A percentile compares a stretch with the other conserved stretches of the same genome.
These are phyloP conservation scores for Opisthograptis luteolata DNA, from an alignment of 2,888 invertebrate species.

Conservation along the genomic window DNA sequence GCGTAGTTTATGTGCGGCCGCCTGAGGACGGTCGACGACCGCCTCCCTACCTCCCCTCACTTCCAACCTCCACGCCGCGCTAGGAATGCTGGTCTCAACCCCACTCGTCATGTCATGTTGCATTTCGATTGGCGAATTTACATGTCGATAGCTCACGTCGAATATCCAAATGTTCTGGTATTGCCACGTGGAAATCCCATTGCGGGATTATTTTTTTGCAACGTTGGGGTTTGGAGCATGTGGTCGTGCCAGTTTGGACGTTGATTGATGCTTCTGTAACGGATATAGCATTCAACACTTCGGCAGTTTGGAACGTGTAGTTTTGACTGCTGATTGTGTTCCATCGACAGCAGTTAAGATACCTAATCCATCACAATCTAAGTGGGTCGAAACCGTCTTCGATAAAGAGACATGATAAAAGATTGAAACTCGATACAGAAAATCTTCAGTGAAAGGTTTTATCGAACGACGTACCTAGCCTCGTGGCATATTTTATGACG, in stretches of 20 bases:
- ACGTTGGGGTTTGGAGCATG: constrained; percentile 44
- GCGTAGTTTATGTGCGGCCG: constrained; percentile 79
- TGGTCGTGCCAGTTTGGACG: constrained; percentile 41
- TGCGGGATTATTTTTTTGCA: constrained; percentile 42
- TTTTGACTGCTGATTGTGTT: constrained; percentile 34
- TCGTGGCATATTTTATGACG: too few species aligned
- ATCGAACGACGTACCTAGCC: too few species aligned
- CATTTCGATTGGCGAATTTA: constrained; percentile 78
- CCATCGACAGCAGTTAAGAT: constrained; percentile 32
- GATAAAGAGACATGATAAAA: constrained; percentile 18
- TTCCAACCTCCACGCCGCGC: constrained; percentile 53
- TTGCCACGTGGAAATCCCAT: constrained; percentile 52
- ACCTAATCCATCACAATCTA: constrained; percentile 38
- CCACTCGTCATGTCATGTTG: constrained; percentile 73
- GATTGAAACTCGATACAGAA: constrained; percentile 7
- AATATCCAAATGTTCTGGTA: constrained; percentile 47
- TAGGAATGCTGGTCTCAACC: constrained; percentile 67
- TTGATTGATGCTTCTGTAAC: constrained; percentile 43
- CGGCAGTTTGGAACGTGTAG: constrained; percentile 32
- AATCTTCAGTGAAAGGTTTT: not conserved
- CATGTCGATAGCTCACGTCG: constrained; percentile 61
- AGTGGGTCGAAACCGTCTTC: constrained; percentile 30
- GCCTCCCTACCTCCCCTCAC: constrained; percentile 49
- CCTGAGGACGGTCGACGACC: constrained; percentile 83
- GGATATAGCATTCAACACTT: constrained; percentile 38